Percentiles rank a stretch among this genome's conserved stretches.
These are phyloP conservation scores for Caenorhabditis auriculariae DNA, from an alignment of 2,888 invertebrate genomes.

Conservation along the genomic window DNA sequence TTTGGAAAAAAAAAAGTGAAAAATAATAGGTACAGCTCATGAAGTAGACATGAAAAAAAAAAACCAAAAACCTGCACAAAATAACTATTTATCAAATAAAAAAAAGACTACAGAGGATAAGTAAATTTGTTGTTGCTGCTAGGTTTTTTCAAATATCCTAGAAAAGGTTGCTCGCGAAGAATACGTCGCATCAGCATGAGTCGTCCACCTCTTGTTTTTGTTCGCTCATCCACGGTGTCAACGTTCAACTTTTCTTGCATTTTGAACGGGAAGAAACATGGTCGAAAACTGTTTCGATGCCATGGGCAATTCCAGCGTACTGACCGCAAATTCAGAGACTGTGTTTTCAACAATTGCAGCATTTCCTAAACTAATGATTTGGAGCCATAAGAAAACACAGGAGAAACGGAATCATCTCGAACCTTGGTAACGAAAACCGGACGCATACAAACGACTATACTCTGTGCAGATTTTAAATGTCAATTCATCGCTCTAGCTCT, in stretches of 20 bases:
- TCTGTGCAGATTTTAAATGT: too few relatives aligned
- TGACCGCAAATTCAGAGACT: slow-evolving; percentile 18
- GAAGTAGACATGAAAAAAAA: background rate
- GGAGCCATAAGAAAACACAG: too few relatives aligned
- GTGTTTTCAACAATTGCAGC: slow-evolving; percentile 14
- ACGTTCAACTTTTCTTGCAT: slow-evolving; percentile 51
- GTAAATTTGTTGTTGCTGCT: slow-evolving; percentile 36
- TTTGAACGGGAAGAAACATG: slow-evolving; percentile 55
- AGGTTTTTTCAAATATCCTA: slow-evolving; percentile 51
- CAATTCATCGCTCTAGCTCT: too few relatives aligned
- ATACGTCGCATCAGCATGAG: slow-evolving; percentile 56
- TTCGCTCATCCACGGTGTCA: slow-evolving; percentile 47
- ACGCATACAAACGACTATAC: too few relatives aligned
- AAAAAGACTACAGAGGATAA: slow-evolving; percentile 36
- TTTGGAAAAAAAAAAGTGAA: too few relatives aligned
- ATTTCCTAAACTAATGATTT: too few relatives aligned
- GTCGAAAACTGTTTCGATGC: slow-evolving; percentile 57
- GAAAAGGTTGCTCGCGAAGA: slow-evolving; percentile 53
- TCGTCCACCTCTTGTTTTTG: slow-evolving; percentile 48
- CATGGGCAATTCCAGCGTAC: slow-evolving; percentile 59
- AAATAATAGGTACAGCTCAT: background rate
- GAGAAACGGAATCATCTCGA: too few relatives aligned
- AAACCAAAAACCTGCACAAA: slow-evolving; percentile 3
- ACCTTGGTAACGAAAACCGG: too few relatives aligned
- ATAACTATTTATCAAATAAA: too few relatives aligned